Conservation (phyloP, 2,888 invertebrate genomes). For the Diogma glabrata region DNA sequence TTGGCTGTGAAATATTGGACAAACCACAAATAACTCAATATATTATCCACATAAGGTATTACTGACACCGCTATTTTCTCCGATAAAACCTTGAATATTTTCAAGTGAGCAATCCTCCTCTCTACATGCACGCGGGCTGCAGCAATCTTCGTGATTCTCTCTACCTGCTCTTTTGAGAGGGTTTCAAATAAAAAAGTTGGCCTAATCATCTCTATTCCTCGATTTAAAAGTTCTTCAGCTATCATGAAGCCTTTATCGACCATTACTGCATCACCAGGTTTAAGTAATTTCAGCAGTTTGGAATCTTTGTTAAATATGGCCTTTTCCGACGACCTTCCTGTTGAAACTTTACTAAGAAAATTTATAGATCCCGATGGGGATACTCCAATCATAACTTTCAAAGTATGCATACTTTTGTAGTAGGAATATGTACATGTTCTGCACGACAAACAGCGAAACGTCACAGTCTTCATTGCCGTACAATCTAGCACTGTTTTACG, state of each 20-base stretch:
- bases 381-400: not conserved
- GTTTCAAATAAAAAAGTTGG: not conserved
- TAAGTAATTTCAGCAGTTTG: too few species aligned
- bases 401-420: not conserved
- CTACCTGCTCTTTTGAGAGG: not conserved
- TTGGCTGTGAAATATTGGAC: too few species aligned
- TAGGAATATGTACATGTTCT: not conserved
- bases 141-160: not conserved
- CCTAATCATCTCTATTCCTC: constrained; percentile 11
- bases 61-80: not conserved
- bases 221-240: constrained; percentile 3
- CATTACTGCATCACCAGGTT: constrained; percentile 11
- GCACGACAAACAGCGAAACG: not conserved
- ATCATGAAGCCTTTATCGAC: constrained; percentile 10
- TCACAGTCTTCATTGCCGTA: not conserved
- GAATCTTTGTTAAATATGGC: constrained; percentile 5
- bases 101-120: not conserved
- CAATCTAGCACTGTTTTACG: not conserved
- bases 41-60: not conserved
- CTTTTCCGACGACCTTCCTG: constrained; percentile 7
- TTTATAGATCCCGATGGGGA: not conserved
- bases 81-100: not conserved
- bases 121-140: not conserved
- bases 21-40: too few species aligned
- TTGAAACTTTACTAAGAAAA: not conserved